These are phyloP conservation scores for Spinus pinus DNA, from an alignment of 2,797 vertebrate species.

Conservation along the genomic window DNA sequence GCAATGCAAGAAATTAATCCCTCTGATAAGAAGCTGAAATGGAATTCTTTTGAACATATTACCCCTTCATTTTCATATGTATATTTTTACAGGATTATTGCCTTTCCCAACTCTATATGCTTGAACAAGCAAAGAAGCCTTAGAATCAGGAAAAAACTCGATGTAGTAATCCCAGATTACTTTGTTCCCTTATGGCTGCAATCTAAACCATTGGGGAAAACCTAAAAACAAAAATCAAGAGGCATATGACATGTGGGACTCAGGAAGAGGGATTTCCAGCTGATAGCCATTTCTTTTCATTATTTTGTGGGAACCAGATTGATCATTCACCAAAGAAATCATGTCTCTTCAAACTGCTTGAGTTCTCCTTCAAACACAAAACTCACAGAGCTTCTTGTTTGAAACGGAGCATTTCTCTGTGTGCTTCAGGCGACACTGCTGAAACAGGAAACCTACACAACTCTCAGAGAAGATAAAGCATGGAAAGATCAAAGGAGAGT, in stretches of 20 bases:
- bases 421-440: not conserved
- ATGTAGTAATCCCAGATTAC: not conserved
- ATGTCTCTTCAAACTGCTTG: not conserved
- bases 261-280: not conserved
- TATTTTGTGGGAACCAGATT: not conserved
- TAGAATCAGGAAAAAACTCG: not conserved
- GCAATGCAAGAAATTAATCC: not conserved
- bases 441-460: constrained; percentile 49
- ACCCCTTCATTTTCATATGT: not conserved
- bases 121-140: not conserved
- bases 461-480: constrained; percentile 25
- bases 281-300: not conserved
- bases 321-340: not conserved
- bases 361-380: not conserved
- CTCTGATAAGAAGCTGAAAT: not conserved
- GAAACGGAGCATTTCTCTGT: not conserved
- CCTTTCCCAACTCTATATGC: not conserved
- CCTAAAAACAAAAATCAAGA: not conserved
- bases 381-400: not conserved
- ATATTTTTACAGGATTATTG: not conserved
- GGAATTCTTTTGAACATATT: not conserved
- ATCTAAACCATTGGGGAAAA: not conserved
- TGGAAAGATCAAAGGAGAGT: constrained; percentile 46
- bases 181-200: not conserved
- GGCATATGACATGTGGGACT: not conserved